Percentiles rank a stretch among this genome's conserved stretches.
phyloP scores from a whole-genome alignment of 2,797 vertebrate genomes.

The Prunella strophiata region DNA sequence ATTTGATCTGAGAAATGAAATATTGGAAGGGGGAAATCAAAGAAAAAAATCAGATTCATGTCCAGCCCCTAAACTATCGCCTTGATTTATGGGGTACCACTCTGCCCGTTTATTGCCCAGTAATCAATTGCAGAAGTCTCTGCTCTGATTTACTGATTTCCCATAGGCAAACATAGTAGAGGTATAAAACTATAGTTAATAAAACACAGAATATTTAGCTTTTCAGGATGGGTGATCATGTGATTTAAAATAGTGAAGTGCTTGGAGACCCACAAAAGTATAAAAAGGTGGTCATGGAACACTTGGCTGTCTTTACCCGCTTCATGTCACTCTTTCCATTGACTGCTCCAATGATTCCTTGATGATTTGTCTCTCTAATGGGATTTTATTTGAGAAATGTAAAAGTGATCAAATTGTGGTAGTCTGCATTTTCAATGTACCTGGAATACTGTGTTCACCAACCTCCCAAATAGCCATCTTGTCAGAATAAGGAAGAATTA shows the following conservation, averaged over 20 bases:
- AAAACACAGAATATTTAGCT: conserved; percentile 62
- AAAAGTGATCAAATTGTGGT: background rate
- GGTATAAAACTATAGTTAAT: conserved; percentile 38
- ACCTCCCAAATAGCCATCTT: background rate
- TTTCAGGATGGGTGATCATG: conserved; percentile 37
- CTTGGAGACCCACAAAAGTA: conserved; percentile 53
- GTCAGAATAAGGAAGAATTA: background rate
- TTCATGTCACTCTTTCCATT: background rate
- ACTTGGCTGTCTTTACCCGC: background rate
- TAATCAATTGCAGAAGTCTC: conserved; percentile 40
- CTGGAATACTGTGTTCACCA: background rate
- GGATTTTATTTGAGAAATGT: conserved; percentile 17
- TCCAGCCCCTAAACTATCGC: background rate
- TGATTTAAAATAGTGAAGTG: conserved; percentile 45
- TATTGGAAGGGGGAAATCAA: background rate
- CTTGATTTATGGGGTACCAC: conserved; percentile 15
- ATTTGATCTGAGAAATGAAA: conserved; percentile 22
- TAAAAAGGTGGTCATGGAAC: conserved; percentile 56
- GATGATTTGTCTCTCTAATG: conserved; percentile 33
- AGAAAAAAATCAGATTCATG: background rate
- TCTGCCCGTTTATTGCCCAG: conserved; percentile 35
- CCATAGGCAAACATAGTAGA: conserved; percentile 13
- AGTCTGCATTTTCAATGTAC: background rate
- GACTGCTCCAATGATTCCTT: background rate
- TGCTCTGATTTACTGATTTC: conserved; percentile 40